Evolutionary conservation across 2,888 invertebrate genomes (phyloP), one percentile per base, ranked within the genome.

Genomic region (Standfussiana lucernea): DNA sequence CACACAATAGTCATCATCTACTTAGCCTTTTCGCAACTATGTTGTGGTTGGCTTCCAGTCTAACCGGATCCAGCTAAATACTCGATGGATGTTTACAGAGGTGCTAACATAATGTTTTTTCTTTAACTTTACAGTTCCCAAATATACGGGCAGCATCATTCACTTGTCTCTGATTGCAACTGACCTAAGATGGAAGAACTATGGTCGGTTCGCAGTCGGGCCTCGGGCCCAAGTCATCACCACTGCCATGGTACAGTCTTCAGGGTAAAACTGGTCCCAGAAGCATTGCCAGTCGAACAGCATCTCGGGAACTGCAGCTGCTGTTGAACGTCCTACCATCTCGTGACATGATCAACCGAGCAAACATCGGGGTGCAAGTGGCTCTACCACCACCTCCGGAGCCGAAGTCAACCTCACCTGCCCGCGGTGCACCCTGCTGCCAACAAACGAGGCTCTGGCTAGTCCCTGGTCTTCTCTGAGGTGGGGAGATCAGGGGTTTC

Each of bases 401-500:
- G 56, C 53, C 28, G 61, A 72, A 81, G 77, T 68, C 77, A 64
- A 80, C 70, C 65, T 80, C 77, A 37, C 75, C 68, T 53, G 86
- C 82, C 18, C 82, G 69, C 28, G 88, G 72, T 37, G 59, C 77
- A 13, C 80, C 88, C 79, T 78, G 79, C 70, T 47, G 37, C 6
- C 37, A n/a, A 62, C 62, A 1, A 37, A 71, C 71, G 68, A 67
- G 71, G 68, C 71, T 66, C 67, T 71, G 70, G 28, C 70, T 18
- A 32, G 18, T 42, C 24, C 66, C 70, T 32, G 66, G 24, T 24
- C 62, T 62, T n/a, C 15, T 37, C 37, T 62, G 24, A 62, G 28
- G 37, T 62, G 37, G 37, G 13, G 62, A 37, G 37, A 24, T 13
- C 37, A 24, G 61, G 35, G 61, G 35, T 35, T 50, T 15, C 13